These are phyloP conservation scores for Hydropsyche betteni DNA, from an alignment of 2,888 invertebrate species.

Conservation along the genomic window DNA sequence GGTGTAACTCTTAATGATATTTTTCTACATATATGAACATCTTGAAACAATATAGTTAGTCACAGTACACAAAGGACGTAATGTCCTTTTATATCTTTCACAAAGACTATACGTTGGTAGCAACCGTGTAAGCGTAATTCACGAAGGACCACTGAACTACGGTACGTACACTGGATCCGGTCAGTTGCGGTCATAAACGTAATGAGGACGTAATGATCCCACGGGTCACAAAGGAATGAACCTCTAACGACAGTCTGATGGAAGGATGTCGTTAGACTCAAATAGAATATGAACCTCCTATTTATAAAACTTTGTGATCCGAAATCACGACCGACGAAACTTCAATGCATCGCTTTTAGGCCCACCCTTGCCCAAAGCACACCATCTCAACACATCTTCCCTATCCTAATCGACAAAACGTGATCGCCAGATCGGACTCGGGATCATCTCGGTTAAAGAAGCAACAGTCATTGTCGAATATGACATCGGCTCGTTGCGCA, in stretches of 20 bases:
- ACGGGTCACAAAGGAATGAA: slow-evolving; percentile 5
- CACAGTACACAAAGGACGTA: no score
- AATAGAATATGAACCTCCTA: neutral
- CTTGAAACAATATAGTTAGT: no score
- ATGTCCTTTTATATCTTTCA: no score
- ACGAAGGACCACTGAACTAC: no score
- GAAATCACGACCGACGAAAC: slow-evolving; percentile 3
- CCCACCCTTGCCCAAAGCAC: neutral
- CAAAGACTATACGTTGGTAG: no score
- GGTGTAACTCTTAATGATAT: no score
- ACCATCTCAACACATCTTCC: no score
- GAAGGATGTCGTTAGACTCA: slow-evolving; percentile 8
- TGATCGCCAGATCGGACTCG: neutral
- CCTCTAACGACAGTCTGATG: slow-evolving; percentile 6
- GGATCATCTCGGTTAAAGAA: neutral
- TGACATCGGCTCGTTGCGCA: slow-evolving; percentile 35
- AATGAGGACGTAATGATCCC: slow-evolving; percentile 27
- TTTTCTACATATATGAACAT: no score
- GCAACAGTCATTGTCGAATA: slow-evolving; percentile 3
- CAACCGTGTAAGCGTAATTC: no score
- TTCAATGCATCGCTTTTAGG: neutral
- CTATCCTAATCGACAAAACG: slow-evolving; percentile 7
- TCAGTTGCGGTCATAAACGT: slow-evolving; percentile 12
- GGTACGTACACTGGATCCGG: neutral
- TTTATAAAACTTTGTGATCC: neutral